These are phyloP conservation scores for Pterocles orientalis DNA, from an alignment of 2,113 vertebrate genomes.

Conservation along the genomic window DNA sequence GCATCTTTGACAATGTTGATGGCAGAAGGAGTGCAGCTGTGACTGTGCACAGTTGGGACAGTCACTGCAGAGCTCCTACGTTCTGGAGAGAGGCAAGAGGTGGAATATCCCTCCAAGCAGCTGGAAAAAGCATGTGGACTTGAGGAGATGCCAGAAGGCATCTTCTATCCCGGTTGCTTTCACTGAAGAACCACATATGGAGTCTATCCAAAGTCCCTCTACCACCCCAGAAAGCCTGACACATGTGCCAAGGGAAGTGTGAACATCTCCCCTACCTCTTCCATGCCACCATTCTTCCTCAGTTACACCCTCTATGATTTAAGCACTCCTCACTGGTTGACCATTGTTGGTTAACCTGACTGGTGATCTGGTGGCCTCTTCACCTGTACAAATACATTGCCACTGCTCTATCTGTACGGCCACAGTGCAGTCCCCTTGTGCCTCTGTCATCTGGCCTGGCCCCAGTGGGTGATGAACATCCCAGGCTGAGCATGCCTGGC, in stretches of 20 bases:
- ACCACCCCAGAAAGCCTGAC: not conserved
- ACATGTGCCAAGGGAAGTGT: not conserved
- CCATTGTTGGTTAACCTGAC: not conserved
- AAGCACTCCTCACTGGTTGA: not conserved
- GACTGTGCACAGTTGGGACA: fast-evolving
- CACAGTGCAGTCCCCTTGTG: fast-evolving
- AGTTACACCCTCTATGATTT: not conserved
- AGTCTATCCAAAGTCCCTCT: not conserved
- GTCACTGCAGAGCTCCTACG: not conserved
- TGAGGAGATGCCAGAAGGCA: not conserved
- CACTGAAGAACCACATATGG: not conserved
- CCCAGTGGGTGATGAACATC: not conserved
- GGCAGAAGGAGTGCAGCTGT: not conserved
- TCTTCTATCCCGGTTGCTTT: not conserved
- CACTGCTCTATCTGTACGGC: fast-evolving
- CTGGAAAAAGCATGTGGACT: fast-evolving
- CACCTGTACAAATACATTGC: not conserved
- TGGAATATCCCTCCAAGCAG: not conserved
- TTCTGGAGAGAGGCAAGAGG: not conserved
- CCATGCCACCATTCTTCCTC: not conserved
- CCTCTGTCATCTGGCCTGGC: not conserved
- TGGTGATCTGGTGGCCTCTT: not conserved
- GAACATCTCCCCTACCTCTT: not conserved
- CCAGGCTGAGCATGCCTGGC: not conserved
- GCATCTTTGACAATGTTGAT: not conserved